Conservation (phyloP, 2,113 vertebrate species). For the Lasiurus borealis region DNA sequence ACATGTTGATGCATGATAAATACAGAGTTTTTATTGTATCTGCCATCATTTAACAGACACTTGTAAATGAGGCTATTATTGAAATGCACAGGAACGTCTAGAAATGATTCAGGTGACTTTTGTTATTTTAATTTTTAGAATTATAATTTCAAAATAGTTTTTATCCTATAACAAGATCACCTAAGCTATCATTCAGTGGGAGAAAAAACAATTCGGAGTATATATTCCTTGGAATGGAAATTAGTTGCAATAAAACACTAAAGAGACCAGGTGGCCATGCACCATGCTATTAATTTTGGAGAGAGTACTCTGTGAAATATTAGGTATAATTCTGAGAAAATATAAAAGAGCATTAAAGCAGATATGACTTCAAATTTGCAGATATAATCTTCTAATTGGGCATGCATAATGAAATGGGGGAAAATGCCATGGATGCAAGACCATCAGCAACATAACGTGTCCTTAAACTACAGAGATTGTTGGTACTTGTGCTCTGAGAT, state of each 20-base stretch:
- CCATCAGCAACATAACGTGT: background rate
- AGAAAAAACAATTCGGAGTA: constrained; percentile 39
- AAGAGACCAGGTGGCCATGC: background rate
- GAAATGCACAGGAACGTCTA: background rate
- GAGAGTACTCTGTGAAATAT: background rate
- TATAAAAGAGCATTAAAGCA: constrained; percentile 55
- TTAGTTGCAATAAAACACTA: constrained; percentile 44
- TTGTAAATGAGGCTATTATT: background rate
- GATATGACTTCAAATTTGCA: constrained; percentile 39
- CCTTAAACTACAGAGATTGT: background rate
- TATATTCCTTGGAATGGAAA: constrained; percentile 40
- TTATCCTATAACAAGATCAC: constrained; percentile 39
- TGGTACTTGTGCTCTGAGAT: background rate
- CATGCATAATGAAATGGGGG: background rate
- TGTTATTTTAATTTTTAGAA: constrained; percentile 59
- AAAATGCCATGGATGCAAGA: background rate
- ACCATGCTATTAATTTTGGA: constrained; percentile 15
- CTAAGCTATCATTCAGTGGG: constrained; percentile 21
- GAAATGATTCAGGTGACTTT: constrained; percentile 31
- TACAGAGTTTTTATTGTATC: background rate
- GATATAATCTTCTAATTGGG: constrained; percentile 22
- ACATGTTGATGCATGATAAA: background rate
- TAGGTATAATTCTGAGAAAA: constrained; percentile 56
- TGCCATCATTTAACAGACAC: background rate
- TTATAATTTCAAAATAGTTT: constrained; percentile 58